Base-by-base conservation (phyloP, 2,888 invertebrate genomes). In the Zootermopsis nevadensis region DNA sequence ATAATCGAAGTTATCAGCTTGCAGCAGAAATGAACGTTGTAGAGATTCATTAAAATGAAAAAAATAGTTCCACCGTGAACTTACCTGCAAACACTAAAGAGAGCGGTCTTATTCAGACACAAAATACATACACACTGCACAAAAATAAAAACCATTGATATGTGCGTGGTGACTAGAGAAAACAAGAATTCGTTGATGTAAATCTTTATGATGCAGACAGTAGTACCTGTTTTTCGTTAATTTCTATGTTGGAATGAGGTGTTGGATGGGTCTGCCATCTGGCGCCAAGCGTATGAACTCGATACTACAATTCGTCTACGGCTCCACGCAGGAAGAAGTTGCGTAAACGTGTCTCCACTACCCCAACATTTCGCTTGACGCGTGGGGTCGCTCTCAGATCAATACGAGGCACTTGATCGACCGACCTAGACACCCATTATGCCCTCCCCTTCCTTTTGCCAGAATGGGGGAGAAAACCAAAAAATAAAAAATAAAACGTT, bases 381-480 rank as follows among this genome's bases (percentile, higher is more conserved):
- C 82, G 82, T 66, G 74, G 82, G 82, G 72, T 82, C 76, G 42
- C 60, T 35, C 15, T 15, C 33, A n/a, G 82, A 82, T 82, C 82
- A 82, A 82, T 82, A 82, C 60, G 27, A 66, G 77, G 82, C 60
- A 77, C 76, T 38, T 79, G 60, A 79, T 79, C 79, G 79, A 79
- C 48, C 77, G 48, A 77, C 79, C 74, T 74, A 74, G 74, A 74
- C 74, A 74, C 38, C 38, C 60, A 27, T 60, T 27, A 27, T 27
- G n/a, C n/a, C 60, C 6, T 10, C 48, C n/a, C 48, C 48, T 19
- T 48, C 69, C 19, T 31, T 27, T 22, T 33, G 31, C 22, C n/a
- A 27, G 74, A 1, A 19, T 22, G 33, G 38, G 42, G 42, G n/a
- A 10, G 35, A 74, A 69, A 33, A 24, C 6, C 27, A 42, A 33